Base-by-base conservation (phyloP, 2,113 vertebrate species). In the Bostrychus sinensis region DNA sequence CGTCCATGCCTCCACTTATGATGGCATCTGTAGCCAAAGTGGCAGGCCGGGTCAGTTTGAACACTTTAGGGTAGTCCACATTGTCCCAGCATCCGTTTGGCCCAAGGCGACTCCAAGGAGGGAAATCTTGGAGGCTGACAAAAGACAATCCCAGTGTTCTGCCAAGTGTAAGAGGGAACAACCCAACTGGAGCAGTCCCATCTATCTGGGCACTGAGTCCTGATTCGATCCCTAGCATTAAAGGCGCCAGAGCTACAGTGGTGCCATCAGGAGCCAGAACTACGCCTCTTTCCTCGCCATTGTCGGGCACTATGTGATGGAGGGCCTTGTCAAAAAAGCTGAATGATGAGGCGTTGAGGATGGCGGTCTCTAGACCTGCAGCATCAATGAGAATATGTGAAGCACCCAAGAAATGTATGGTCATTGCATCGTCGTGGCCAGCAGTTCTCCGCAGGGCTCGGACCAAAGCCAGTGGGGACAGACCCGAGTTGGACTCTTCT, bases 1-100 rank as follows among this genome's bases (percentile, higher is more conserved):
- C 94, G 1, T 98, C 95, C 91, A 97, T 92, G 1, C 93, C 95
- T 2, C 95, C 95, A 0, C 93, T 92, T 70, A 95, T 88, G 1
- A 95, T 37, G 3, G 94, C 92, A 0, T 91, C 79, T 0, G 95
- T 93, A 0, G 90, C 90, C 0, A 77, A 64, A 10, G 91, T 78
- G 14, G 88, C 65, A 9, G 74, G 14, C 1, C 80, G 62, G 34
- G 72, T 25, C 1, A 94, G 67, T 4, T 86, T 93, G 83, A 94
- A 96, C 34, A 77, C 71, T 16, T 45, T 88, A 1, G 95, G 94
- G 0, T 55, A 25, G 0, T 80, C 79, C 3, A 92, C 56, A 0
- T 74, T 84, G 20, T 97, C 93, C 96, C 96, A 98, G 81, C 95
- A 98, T 1, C 95, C 95, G 0, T 80, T 72, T 0, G 88, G 91